Conservation (phyloP, 23 tunicate genomes). For the Ascidia mentula region DNA sequence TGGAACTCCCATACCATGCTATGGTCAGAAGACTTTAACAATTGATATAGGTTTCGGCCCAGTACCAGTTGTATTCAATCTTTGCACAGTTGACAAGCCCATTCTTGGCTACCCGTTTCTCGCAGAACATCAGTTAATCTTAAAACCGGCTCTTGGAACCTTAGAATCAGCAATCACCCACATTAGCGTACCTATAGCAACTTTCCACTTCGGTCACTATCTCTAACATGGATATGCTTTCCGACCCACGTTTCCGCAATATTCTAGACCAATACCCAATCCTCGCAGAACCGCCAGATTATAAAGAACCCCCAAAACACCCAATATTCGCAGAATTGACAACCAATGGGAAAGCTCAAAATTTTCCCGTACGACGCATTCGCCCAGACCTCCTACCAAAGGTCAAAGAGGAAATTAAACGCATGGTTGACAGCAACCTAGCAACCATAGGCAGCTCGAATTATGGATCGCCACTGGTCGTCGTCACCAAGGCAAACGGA, state of each 20-base stretch:
- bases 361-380: not conserved
- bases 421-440: not conserved
- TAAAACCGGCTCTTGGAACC: not conserved
- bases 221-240: not conserved
- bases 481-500: not conserved
- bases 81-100: not conserved
- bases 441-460: not conserved
- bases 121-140: not conserved
- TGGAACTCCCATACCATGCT: not conserved
- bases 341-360: not conserved
- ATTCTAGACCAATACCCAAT: not conserved
- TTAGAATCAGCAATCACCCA: not conserved
- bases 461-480: not conserved
- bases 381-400: conserved; percentile 8
- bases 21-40: not conserved
- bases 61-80: not conserved
- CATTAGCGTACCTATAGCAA: not conserved
- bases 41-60: not conserved
- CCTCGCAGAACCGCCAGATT: not conserved
- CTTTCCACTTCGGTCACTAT: not conserved
- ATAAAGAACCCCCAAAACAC: not conserved
- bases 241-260: not conserved
- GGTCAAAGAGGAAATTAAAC: not conserved
- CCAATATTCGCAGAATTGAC: not conserved
- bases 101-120: conserved; percentile 17